Percentiles rank a stretch among this genome's conserved stretches.
Conservation (phyloP, 2,113 vertebrate species). For the Planiliza haematocheilus region DNA sequence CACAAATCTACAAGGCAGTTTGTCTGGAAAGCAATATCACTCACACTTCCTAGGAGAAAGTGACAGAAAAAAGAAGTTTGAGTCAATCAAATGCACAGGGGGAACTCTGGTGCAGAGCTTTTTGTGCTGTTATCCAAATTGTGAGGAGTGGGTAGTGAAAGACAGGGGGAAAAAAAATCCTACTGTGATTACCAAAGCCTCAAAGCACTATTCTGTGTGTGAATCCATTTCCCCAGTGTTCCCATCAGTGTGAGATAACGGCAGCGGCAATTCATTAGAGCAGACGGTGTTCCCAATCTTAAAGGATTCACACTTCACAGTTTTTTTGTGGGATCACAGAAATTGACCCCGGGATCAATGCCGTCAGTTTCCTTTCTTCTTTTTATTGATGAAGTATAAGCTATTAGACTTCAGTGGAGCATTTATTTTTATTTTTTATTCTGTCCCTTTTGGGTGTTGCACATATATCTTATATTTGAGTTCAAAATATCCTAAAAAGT, state of each 20-base stretch:
- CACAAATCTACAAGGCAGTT: too few relatives aligned
- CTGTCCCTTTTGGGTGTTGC: constrained; percentile 3
- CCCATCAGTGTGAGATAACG: constrained; percentile 48
- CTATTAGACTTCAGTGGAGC: neutral
- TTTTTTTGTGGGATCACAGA: constrained; percentile 31
- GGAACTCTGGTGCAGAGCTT: too few relatives aligned
- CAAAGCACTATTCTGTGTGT: constrained; percentile 9
- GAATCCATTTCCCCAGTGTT: constrained; percentile 46
- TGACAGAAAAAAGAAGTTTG: too few relatives aligned
- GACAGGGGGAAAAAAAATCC: constrained; percentile 4
- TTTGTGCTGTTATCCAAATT: constrained; percentile 7
- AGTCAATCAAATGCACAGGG: too few relatives aligned
- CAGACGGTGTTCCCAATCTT: neutral
- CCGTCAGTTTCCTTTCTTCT: neutral
- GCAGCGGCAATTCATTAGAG: constrained; percentile 40
- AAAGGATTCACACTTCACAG: constrained; percentile 27
- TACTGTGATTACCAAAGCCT: constrained; percentile 38
- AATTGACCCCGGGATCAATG: constrained; percentile 6
- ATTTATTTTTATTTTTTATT: neutral
- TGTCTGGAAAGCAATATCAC: too few relatives aligned
- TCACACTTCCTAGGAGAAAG: too few relatives aligned
- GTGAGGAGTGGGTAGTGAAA: neutral
- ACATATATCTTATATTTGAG: too few relatives aligned
- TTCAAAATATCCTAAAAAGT: neutral
- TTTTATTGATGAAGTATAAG: neutral